These are phyloP conservation scores for Caenorhabditis brenneri DNA, from an alignment of 1,140 invertebrate species.

Conservation along the genomic window DNA sequence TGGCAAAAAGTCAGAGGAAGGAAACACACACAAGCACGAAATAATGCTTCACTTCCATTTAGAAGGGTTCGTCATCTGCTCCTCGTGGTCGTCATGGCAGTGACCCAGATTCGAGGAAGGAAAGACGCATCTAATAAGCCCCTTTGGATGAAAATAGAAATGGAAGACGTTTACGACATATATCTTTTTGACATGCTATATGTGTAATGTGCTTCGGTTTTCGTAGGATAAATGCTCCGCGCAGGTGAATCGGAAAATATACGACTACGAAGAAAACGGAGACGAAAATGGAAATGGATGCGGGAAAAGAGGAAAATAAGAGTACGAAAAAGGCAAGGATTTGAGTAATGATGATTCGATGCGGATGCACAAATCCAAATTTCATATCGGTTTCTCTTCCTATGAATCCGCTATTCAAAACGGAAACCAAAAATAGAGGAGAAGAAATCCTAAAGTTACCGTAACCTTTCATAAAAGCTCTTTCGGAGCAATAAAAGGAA, in stretches of 20 bases:
- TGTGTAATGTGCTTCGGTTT: background rate
- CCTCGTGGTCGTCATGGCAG: background rate
- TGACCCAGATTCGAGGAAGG: background rate
- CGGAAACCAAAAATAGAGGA: no score
- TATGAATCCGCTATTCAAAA: background rate
- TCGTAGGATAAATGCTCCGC: background rate
- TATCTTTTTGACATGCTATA: constrained; percentile 26
- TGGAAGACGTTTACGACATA: background rate
- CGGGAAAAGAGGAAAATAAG: background rate
- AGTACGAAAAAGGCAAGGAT: background rate
- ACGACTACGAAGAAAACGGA: background rate
- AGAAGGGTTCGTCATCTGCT: background rate
- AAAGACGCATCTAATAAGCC: background rate
- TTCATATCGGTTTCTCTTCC: background rate
- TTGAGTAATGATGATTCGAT: constrained; percentile 29
- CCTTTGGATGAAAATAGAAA: background rate
- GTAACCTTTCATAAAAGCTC: no score
- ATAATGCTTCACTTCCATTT: constrained; percentile 20
- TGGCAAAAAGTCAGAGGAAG: background rate
- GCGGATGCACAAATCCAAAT: background rate
- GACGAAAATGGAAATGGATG: no score
- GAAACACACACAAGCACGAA: constrained; percentile 9
- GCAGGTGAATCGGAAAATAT: constrained; percentile 8
- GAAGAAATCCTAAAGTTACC: no score
- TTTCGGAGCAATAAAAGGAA: no score